Base-by-base conservation (phyloP, 2,113 vertebrate genomes). In the Alexandromys fortis region DNA sequence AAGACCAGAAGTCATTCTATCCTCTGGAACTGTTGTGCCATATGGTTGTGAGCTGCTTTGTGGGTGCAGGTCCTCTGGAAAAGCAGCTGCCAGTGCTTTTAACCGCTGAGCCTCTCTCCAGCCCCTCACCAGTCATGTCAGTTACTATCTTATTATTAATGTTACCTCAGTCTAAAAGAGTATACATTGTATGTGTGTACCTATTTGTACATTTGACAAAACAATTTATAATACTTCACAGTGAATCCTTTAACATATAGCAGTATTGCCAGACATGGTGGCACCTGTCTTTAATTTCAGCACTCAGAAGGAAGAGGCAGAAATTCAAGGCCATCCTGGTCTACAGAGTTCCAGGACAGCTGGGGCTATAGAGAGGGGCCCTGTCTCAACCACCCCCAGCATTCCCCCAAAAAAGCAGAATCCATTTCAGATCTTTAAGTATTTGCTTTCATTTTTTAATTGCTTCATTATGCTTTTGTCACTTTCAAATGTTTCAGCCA, bases 381-480 rank as follows among this genome's bases (percentile, higher is more conserved):
- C 45, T 68, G 22, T 79, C 61, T 0, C 55, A 92, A 45, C 86
- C 47, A 58, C 52, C n/a, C 16, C 49, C 21, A 12, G 7, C 14
- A 5, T 17, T 5, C 13, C 38, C 19, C 52, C 35, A 73, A 35
- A 73, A 12, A 8, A 58, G 9, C 21, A 65, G 26, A 42, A 70
- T 22, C 35, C 61, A 42, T 94, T 94, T 33, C n/a, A 89, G 47
- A 73, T 89, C 45, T 49, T 49, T 86, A 89, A 47, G 3, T 91
- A 63, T 85, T 93, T 91, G 65, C 72, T 94, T 65, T 94, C 26
- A 47, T 82, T 94, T 13, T 52, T 96, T 90, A 73, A 76, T 96
- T 70, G 45, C 33, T 92, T 12, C 86, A 8, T 86, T 45, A 2
- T 82, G 38, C 55, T 78, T n/a, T 63, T 96, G 1, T 79, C 13